Conservation (phyloP, 2,888 invertebrate genomes). For the Celastrina argiolus region DNA sequence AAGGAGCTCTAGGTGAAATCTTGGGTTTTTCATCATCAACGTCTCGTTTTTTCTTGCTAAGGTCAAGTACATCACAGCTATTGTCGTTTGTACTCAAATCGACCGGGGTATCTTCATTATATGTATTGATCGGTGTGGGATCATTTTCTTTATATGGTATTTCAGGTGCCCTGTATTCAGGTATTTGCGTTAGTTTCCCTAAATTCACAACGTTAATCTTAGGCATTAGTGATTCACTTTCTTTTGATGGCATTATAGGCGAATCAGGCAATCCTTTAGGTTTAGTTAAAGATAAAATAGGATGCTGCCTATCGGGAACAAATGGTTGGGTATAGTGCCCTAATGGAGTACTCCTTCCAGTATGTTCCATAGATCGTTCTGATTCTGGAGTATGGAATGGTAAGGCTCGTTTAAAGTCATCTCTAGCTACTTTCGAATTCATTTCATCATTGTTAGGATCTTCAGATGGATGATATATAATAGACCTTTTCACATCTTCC, state of each 20-base stretch:
- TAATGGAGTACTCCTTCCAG: constrained; percentile 63
- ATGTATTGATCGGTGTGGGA: constrained; percentile 49
- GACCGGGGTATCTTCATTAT: constrained; percentile 79
- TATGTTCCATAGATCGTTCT: constrained; percentile 61
- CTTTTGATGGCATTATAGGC: constrained; percentile 53
- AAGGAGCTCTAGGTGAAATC: constrained; percentile 62
- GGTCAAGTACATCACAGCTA: constrained; percentile 84
- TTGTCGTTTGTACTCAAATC: constrained; percentile 82
- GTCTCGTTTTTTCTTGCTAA: constrained; percentile 85
- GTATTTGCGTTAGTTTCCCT: constrained; percentile 78
- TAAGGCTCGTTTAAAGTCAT: constrained; percentile 76
- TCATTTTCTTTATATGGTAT: constrained; percentile 54
- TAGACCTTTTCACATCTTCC: constrained; percentile 92
- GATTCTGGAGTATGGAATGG: constrained; percentile 75
- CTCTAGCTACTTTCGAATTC: constrained; percentile 73
- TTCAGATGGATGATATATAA: constrained; percentile 92
- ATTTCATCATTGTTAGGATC: constrained; percentile 88
- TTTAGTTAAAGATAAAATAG: constrained; percentile 57
- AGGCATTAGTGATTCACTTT: constrained; percentile 59
- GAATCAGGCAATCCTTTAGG: constrained; percentile 51
- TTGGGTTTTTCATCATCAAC: constrained; percentile 57
- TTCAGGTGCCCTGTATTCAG: constrained; percentile 65
- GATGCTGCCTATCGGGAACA: constrained; percentile 70
- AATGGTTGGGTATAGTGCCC: constrained; percentile 66
- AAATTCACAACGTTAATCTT: constrained; percentile 81